Evolutionary conservation across 2,113 vertebrate genomes (phyloP), one percentile per base, ranked within the genome.

Genomic region (Chamaetylas fuelleborni): DNA sequence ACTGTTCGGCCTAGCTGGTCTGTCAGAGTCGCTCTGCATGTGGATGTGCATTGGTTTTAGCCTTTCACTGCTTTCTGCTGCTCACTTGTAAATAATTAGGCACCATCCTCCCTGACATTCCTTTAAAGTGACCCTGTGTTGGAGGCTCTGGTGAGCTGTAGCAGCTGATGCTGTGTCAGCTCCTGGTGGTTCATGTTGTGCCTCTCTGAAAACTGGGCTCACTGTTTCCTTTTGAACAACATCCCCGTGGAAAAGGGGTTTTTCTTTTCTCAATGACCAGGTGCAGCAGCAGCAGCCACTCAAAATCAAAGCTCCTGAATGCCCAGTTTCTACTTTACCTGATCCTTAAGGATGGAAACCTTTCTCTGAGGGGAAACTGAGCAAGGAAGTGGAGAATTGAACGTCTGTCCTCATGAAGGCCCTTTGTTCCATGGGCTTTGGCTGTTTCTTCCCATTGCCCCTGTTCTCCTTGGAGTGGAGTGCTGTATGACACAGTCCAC

Each of bases 201-300:
- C n/a, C 28, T 50, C 23, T 74, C 51, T 0, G 1, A 64, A 83
- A 80, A 16, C 48, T 64, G n/a, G 8, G 40, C 31, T 73, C 1
- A 1, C 10, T 10, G 3, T 54, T 83, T 81, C 25, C 20, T 18
- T 77, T 51, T 40, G 69, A 57, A 8, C 1, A 6, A 0, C 23
- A 13, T 60, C 8, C 14, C 7, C 0, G 0, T 58, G 38, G 16
- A 38, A 66, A 42, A 67, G 23, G 18, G 8, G 0, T 11, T 65
- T 90, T 71, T 36, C 17, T 20, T 64, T 71, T 57, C 33, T 62
- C 34, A 17, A 0, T 60, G 61, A 23, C 7, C 43, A 66, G 4
- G 2, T 38, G 9, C 12, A 38, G 57, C 22, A 83, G 53, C 40
- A 42, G 40, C 31, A 48, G 23, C 17, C 6, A 3, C 56, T 61